Conservation (phyloP, 2,888 invertebrate genomes). For the Eupithecia subfuscata region DNA sequence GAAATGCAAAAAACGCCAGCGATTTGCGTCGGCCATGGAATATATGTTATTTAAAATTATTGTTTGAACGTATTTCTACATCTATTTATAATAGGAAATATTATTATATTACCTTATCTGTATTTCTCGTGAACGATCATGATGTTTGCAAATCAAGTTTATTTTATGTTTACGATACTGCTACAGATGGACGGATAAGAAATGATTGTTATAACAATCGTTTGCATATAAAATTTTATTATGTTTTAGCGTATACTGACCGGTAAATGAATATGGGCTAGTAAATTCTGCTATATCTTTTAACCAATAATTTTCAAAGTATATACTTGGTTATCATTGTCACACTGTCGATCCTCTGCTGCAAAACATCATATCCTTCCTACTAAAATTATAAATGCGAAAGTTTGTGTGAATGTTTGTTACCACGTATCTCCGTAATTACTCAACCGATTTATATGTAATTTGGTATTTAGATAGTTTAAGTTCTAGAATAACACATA, state of each 20-base stretch:
- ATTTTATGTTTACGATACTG: not conserved
- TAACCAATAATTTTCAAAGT: too few species aligned
- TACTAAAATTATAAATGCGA: too few species aligned
- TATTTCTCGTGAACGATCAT: not conserved
- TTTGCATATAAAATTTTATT: not conserved
- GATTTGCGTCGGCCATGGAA: slow-evolving; percentile 10
- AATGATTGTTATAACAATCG: not conserved
- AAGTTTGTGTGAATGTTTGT: too few species aligned
- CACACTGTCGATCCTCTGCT: too few species aligned
- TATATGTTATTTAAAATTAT: slow-evolving; percentile 4
- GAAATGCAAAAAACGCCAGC: slow-evolving; percentile 3
- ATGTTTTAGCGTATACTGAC: not conserved
- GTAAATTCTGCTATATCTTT: not conserved
- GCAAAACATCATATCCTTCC: too few species aligned
- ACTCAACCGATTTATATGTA: too few species aligned
- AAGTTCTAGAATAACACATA: too few species aligned
- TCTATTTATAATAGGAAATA: not conserved
- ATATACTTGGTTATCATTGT: too few species aligned
- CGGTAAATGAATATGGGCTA: too few species aligned
- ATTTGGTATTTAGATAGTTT: too few species aligned
- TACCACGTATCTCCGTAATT: too few species aligned
- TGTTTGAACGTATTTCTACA: slow-evolving; percentile 1
- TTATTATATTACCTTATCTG: slow-evolving; percentile 4
- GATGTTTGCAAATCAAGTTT: not conserved
- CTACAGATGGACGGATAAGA: not conserved